These are phyloP conservation scores for Trematomus loennbergii DNA, from an alignment of 2,113 vertebrate genomes.

Conservation along the genomic window DNA sequence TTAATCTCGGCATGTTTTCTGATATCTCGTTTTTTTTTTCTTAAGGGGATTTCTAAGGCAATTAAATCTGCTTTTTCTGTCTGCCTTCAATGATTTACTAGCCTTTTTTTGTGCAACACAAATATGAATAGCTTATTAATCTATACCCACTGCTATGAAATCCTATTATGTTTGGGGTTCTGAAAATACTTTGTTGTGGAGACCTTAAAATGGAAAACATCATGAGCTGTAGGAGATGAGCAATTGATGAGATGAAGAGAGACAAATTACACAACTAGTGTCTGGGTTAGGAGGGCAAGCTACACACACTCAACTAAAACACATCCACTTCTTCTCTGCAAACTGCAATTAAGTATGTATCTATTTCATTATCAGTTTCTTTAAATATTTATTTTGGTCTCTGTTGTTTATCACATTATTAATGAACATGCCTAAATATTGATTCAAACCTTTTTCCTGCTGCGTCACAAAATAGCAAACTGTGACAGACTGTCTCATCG, in stretches of 20 bases:
- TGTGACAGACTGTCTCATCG: slow-evolving; percentile 13
- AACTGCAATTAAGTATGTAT: neutral
- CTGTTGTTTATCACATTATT: neutral
- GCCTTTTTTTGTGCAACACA: slow-evolving; percentile 11
- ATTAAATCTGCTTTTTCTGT: slow-evolving; percentile 19
- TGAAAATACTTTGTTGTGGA: slow-evolving; percentile 26
- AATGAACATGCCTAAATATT: neutral
- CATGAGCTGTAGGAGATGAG: slow-evolving; percentile 41
- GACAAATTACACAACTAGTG: slow-evolving; percentile 38
- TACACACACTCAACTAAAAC: slow-evolving; percentile 28
- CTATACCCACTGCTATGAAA: slow-evolving; percentile 29
- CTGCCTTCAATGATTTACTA: neutral
- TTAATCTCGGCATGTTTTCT: slow-evolving; percentile 5
- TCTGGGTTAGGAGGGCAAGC: slow-evolving; percentile 44
- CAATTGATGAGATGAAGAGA: slow-evolving; percentile 38
- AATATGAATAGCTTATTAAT: slow-evolving; percentile 20
- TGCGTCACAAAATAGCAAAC: slow-evolving; percentile 19
- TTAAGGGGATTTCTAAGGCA: slow-evolving; percentile 25
- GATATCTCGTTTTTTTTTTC: too few relatives aligned
- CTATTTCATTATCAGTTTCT: slow-evolving; percentile 33
- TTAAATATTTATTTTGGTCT: slow-evolving; percentile 14
- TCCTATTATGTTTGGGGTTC: slow-evolving; percentile 26
- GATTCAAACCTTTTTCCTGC: neutral
- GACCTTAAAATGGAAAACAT: slow-evolving; percentile 11
- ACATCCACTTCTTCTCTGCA: slow-evolving; percentile 34